Conservation (phyloP, 2,113 vertebrate genomes). For the Ia io region DNA sequence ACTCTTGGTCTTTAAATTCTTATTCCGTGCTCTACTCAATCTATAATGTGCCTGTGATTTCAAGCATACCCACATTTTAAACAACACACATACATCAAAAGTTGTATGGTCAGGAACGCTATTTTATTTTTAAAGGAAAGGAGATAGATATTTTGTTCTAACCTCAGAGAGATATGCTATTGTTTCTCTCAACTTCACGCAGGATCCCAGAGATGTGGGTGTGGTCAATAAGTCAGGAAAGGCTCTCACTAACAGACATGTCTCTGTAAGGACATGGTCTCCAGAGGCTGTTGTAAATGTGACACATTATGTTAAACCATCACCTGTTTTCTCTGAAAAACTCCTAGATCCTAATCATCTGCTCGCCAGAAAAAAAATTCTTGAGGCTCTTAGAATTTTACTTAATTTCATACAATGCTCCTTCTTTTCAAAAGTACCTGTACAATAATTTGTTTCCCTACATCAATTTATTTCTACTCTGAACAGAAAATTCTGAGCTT, state of each 20-base stretch:
- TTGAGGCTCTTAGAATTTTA: neutral
- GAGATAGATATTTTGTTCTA: neutral
- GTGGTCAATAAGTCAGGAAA: neutral
- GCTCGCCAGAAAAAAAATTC: neutral
- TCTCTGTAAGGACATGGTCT: neutral
- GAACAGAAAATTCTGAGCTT: neutral
- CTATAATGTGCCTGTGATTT: neutral
- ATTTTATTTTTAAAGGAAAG: neutral
- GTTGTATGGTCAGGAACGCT: neutral
- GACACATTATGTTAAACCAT: neutral
- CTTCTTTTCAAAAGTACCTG: neutral
- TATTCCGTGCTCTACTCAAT: neutral
- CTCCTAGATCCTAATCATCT: neutral
- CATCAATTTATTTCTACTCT: neutral
- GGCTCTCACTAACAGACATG: rapidly evolving
- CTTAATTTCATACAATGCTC: neutral
- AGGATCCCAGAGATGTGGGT: neutral
- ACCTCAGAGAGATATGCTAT: neutral
- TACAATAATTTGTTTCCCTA: neutral
- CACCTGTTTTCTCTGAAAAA: neutral
- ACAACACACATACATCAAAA: neutral
- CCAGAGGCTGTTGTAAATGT: neutral
- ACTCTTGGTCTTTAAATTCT: neutral
- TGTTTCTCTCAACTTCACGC: neutral
- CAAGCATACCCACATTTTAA: neutral